phyloP scores from a whole-genome alignment of 2,113 vertebrate species.

The Fulica atra region DNA sequence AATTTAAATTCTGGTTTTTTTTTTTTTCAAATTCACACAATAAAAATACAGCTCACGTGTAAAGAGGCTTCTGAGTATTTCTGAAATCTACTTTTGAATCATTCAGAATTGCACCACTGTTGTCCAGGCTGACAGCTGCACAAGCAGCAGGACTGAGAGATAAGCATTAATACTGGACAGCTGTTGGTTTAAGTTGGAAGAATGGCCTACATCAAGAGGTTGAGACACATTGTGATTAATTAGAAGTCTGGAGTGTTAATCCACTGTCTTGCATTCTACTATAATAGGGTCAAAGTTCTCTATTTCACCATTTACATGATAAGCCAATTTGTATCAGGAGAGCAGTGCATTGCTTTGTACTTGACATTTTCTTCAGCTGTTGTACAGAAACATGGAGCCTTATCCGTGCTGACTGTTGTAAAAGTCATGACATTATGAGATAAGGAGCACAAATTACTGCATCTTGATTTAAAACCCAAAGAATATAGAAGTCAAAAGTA shows the following conservation, averaged over 20 bases:
- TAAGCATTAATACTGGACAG: background rate
- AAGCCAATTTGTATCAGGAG: background rate
- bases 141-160: background rate
- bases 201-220: background rate
- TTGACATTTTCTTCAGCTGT: slow-evolving; percentile 38
- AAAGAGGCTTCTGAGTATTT: background rate
- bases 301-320: background rate
- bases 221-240: background rate
- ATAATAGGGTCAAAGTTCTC: background rate
- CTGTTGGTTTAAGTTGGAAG: background rate
- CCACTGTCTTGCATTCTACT: background rate
- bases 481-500: background rate
- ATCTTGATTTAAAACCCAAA: slow-evolving; percentile 9
- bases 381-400: background rate
- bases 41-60: background rate
- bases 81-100: background rate
- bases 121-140: background rate
- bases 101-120: background rate
- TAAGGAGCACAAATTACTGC: background rate
- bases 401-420: background rate
- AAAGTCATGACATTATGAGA: background rate
- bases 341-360: background rate
- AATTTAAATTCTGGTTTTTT: background rate
- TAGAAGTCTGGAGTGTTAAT: slow-evolving; percentile 36
- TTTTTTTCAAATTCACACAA: background rate